Percentiles rank a stretch among this genome's conserved stretches.
Conservation (phyloP, 2,888 invertebrate species). For the Anagyrus pseudococci region DNA sequence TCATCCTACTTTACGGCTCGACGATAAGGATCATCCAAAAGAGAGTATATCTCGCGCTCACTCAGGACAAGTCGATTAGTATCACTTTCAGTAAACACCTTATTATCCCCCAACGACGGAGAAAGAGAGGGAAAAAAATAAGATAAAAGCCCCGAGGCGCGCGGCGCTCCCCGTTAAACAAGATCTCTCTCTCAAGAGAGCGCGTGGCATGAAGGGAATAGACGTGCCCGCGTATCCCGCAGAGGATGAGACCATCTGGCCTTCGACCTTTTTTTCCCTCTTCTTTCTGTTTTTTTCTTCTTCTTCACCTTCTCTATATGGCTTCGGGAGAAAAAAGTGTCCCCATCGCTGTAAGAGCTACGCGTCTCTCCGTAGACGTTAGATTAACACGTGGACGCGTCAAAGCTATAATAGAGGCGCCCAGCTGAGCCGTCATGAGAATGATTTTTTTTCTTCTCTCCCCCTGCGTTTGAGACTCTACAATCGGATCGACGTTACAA, state of each 20-base stretch:
- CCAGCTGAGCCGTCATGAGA: slow-evolving; percentile 41
- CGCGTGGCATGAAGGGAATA: slow-evolving; percentile 19
- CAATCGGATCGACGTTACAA: too few relatives aligned
- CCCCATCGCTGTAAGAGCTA: background rate
- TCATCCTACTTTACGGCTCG: too few relatives aligned
- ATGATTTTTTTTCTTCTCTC: slow-evolving; percentile 17
- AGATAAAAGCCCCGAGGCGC: background rate
- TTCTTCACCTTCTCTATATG: background rate
- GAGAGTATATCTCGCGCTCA: too few relatives aligned
- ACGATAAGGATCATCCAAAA: too few relatives aligned
- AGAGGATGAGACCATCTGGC: slow-evolving; percentile 22
- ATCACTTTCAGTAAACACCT: slow-evolving; percentile 35
- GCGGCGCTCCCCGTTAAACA: slow-evolving; percentile 2
- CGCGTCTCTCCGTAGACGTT: slow-evolving; percentile 36
- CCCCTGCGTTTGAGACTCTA: too few relatives aligned
- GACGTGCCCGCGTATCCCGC: background rate
- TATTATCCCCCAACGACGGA: slow-evolving; percentile 17
- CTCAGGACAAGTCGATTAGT: slow-evolving; percentile 19
- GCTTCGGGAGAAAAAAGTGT: background rate
- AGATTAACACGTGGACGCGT: slow-evolving; percentile 55
- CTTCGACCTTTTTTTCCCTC: slow-evolving; percentile 5
- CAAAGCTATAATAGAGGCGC: slow-evolving; percentile 43
- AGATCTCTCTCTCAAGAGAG: slow-evolving; percentile 6
- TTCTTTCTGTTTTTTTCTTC: too few relatives aligned
- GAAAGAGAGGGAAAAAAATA: slow-evolving; percentile 9